Evolutionary conservation across 2,888 invertebrate species (phyloP), one percentile per base, ranked within the genome.

Genomic region (Tiliacea citrago): DNA sequence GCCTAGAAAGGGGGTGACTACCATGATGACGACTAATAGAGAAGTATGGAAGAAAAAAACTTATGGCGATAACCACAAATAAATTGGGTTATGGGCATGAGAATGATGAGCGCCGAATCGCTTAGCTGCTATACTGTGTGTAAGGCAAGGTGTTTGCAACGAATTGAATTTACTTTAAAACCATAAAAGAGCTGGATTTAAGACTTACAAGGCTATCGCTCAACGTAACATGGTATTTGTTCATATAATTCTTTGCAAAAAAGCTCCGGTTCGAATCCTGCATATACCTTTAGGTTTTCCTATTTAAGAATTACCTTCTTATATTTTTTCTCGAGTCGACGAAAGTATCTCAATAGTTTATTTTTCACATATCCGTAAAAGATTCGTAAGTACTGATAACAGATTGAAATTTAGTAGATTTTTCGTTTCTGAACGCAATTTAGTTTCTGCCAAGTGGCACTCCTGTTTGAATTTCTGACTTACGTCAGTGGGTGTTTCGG

Each of bases 401-500:
- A 21, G n/a, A 39, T 35, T 8, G 0, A 21, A 4, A 8, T 82
- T 81, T 86, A 86, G 82, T 77, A 75, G 85, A 88, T 79, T 83
- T 68, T 35, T 9, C 9, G 61, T 88, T 88, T 86, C 81, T 87
- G 95, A 95, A 96, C 95, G 95, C 89, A 93, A 79, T 87, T 92
- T 90, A 92, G 91, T 92, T 91, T 94, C 93, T 95, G 96, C 96
- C 96, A 96, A 94, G 96, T 96, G 96, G 96, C 96, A 95, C 95
- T 95, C 94, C 95, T 95, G 95, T 92, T 91, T 91, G 88, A 92
- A 91, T 92, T 92, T 94, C 92, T 92, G 94, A 94, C 95, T 95
- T 96, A 96, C 96, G 96, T 96, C 96, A 96, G 96, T 96, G 95
- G 95, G 96, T 96, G 95, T 95, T 95, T 95, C 95, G 90, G 91